These are phyloP conservation scores for Brachionus rubens DNA, from an alignment of 1,140 invertebrate genomes.

Conservation along the genomic window DNA sequence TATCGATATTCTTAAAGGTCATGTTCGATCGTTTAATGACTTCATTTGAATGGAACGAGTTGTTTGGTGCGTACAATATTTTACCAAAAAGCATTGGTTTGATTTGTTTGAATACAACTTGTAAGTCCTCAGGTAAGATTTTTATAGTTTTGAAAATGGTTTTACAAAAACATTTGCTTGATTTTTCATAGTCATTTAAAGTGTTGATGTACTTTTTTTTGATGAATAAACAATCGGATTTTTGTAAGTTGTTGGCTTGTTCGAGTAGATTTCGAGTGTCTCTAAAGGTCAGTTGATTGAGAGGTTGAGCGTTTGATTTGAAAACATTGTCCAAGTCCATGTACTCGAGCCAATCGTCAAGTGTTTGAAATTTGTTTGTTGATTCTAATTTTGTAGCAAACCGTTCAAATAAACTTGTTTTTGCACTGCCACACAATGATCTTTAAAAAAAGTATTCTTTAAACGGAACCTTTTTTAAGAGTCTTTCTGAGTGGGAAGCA, in stretches of 20 bases:
- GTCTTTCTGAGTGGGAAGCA: neutral
- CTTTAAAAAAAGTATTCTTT: neutral
- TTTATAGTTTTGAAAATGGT: slow-evolving; percentile 52
- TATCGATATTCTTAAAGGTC: slow-evolving; percentile 50
- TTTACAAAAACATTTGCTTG: slow-evolving; percentile 53
- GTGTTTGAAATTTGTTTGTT: neutral
- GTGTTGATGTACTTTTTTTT: neutral
- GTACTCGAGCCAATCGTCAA: neutral
- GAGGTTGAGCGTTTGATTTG: neutral
- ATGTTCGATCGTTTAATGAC: slow-evolving; percentile 49
- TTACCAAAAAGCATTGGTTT: slow-evolving; percentile 63
- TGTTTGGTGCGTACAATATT: slow-evolving; percentile 62
- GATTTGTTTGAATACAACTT: slow-evolving; percentile 61
- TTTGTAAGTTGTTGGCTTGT: slow-evolving; percentile 25
- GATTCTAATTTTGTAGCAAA: neutral
- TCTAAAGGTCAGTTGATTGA: neutral
- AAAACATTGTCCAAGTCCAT: slow-evolving; percentile 6
- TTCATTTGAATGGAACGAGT: slow-evolving; percentile 50
- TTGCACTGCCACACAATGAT: neutral
- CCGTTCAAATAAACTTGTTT: neutral
- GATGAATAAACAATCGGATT: slow-evolving; percentile 15
- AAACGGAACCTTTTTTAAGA: neutral
- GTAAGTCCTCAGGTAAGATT: slow-evolving; percentile 48
- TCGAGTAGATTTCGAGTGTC: neutral
- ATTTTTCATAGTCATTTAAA: slow-evolving; percentile 50